Evolutionary conservation across 2,113 vertebrate species (phyloP), one percentile per base, ranked within the genome.

Genomic region (Riparia riparia): DNA sequence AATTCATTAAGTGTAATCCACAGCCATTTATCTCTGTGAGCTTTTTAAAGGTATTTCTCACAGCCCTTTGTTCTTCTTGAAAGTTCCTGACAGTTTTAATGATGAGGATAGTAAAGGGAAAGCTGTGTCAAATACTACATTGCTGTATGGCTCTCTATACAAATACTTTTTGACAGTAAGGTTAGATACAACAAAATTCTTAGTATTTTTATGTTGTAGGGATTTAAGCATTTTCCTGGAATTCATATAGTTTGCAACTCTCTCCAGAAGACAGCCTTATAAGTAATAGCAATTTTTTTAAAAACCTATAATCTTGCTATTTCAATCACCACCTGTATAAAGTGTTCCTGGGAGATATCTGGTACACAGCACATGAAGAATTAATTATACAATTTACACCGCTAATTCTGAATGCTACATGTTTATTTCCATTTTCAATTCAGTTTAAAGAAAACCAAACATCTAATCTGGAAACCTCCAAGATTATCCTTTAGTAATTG

Each of bases 231-330:
- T 49, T 72, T 83, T 93, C 42, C 53, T 76, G 37, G 12, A 95
- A 79, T 78, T 63, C 65, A 42, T 31, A 47, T 6, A 57, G 57
- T 69, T 89, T 94, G 49, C 3, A 2, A 53, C n/a, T 71, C 61
- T 70, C 90, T 92, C 17, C 51, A 89, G 29, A 77, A 71, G 60
- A 86, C 26, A 92, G 56, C 64, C 34, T 86, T 74, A 25, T 58
- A 93, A 95, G 72, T 74, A 94, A 72, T 47, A 22, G 51, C 29
- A 86, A 57, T 91, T 86, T 16, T 58, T 94, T 74, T 82, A 86
- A 93, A 93, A 93, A 94, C n/a, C 63, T 82, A 65, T 82, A 69
- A 90, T 88, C 45, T 61, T 65, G 37, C 19, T 87, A 82, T 93
- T 91, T 90, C 81, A 90, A 69, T 93, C 61, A 82, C 12, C 21